These are phyloP conservation scores for Folsomia candida DNA, from an alignment of 2,888 invertebrate genomes.

Conservation along the genomic window DNA sequence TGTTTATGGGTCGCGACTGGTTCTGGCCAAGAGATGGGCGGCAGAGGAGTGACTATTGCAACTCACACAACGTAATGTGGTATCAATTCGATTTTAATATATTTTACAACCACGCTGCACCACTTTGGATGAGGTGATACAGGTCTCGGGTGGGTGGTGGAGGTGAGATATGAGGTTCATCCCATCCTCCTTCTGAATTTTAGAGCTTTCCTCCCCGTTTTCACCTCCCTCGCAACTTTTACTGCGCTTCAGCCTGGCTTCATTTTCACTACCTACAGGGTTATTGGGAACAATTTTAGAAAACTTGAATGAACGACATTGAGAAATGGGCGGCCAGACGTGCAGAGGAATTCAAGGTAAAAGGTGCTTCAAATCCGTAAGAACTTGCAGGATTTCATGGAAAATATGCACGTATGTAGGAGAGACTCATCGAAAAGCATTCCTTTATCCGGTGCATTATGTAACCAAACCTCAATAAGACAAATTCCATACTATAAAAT, in stretches of 20 bases:
- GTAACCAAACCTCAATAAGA: too few species aligned
- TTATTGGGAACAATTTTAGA: neutral
- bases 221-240: neutral
- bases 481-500: too few species aligned
- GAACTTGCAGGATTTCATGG: too few species aligned
- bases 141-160: neutral
- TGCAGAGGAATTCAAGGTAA: neutral
- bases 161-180: neutral
- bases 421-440: too few species aligned
- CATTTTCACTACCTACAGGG: neutral
- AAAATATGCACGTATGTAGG: too few species aligned
- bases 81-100: conserved; percentile 4
- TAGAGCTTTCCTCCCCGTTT: neutral
- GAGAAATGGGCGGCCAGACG: neutral
- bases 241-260: neutral
- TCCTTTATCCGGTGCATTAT: too few species aligned
- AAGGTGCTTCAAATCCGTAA: too few species aligned
- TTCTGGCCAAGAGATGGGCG: neutral
- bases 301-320: neutral
- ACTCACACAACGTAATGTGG: neutral
- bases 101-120: neutral
- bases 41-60: neutral
- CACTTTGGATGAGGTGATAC: neutral
- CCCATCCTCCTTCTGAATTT: neutral
- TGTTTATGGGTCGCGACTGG: neutral